Evolutionary conservation across 1,140 invertebrate species (phyloP).

Genomic region (Leucophenga varia): DNA sequence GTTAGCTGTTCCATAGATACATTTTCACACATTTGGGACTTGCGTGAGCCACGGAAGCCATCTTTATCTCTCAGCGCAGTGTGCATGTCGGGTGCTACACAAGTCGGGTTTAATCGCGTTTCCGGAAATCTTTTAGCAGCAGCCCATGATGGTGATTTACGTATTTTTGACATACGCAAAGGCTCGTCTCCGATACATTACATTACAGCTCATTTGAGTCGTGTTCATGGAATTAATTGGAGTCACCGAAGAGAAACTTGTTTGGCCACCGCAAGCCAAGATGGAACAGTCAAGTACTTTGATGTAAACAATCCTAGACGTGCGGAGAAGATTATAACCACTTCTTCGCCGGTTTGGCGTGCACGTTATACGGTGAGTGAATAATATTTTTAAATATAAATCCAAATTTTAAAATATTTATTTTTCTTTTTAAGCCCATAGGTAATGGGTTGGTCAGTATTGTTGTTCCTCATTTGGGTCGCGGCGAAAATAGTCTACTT

Average conservation of each 20-base stretch:
- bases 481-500: conserved; percentile 79
- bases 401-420: neutral
- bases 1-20: conserved; percentile 93
- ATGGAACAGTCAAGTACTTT: conserved; percentile 93
- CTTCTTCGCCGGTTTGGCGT: conserved; percentile 89
- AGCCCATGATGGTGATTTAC: conserved; percentile 91
- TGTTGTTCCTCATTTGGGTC: conserved; percentile 75
- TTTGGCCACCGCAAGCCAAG: conserved; percentile 90
- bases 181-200: conserved; percentile 84
- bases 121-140: conserved; percentile 83
- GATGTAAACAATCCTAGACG: conserved; percentile 82
- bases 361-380: conserved; percentile 79
- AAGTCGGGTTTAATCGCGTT: conserved; percentile 91
- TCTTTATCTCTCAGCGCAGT: conserved; percentile 77
- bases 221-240: conserved; percentile 94
- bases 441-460: conserved; percentile 89
- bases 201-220: conserved; percentile 89
- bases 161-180: conserved; percentile 94
- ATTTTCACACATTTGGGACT: conserved; percentile 91
- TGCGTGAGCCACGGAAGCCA: conserved; percentile 81
- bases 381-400: neutral
- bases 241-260: conserved; percentile 82
- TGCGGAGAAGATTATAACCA: conserved; percentile 79
- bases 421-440: conserved; percentile 70
- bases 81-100: conserved; percentile 76